A percentile compares a stretch with the other conserved stretches of the same genome.
Evolutionary conservation across 2,797 vertebrate species (phyloP).

Genomic region (Sebastiscus albofasciatus): DNA sequence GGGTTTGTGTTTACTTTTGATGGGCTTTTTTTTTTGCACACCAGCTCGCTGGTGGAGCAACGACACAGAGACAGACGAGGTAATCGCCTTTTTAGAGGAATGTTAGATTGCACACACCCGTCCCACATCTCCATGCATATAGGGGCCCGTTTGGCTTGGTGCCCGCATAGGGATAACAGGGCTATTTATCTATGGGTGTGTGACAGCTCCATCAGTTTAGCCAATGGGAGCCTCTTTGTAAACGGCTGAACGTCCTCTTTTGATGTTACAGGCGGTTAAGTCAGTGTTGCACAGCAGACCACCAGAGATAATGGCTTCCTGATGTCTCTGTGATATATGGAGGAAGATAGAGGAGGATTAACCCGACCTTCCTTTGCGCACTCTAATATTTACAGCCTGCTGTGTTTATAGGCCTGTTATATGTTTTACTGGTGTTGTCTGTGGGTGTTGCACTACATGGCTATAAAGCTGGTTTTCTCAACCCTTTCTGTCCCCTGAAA

Average conservation of each 20-base stretch:
- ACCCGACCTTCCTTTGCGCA: not conserved
- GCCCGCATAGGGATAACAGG: not conserved
- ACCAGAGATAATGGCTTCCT: conserved; percentile 4
- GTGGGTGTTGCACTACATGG: not conserved
- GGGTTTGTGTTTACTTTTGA: not conserved
- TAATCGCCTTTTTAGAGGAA: not conserved
- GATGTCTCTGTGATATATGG: not conserved
- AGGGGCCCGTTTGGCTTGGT: not conserved
- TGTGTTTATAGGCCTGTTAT: not conserved
- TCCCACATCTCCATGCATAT: not conserved
- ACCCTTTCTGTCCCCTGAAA: not conserved
- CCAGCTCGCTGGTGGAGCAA: not conserved
- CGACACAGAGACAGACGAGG: not conserved
- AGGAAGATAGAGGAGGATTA: not conserved
- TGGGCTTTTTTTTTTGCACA: not conserved
- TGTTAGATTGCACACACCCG: not conserved
- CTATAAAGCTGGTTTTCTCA: not conserved
- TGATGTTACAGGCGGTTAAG: not conserved
- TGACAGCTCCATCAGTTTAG: not conserved
- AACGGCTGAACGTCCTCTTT: not conserved
- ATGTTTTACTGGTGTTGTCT: not conserved
- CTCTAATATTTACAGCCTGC: not conserved
- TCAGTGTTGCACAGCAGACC: not conserved
- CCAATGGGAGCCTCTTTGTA: not conserved
- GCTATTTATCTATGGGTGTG: not conserved